Base-by-base conservation (phyloP, 2,888 invertebrate genomes). In the Eucriotettix oculatus region DNA sequence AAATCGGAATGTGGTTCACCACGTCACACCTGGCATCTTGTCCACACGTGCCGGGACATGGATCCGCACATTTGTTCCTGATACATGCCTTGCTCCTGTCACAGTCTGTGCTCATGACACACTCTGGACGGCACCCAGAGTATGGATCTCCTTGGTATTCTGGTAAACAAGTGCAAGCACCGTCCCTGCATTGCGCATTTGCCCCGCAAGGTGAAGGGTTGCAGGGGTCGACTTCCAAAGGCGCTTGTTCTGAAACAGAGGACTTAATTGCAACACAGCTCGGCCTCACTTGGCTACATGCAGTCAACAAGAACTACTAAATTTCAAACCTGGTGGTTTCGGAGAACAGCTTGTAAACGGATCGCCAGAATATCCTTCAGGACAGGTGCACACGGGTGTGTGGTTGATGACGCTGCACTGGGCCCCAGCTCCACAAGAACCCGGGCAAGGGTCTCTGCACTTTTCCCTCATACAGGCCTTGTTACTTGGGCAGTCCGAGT, bases 31-130 rank as follows among this genome's bases (percentile, higher is more conserved):
- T 70, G 1, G 90, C 87, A 68, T 83, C 82, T 63, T 76, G 74
- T n/a, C 87, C 90, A 71, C 90, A 90, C 14, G 84, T 84, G 64
- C 84, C 85, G 12, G 79, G 77, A 68, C 89, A 90, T 48, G 86
- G 85, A 73, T 87, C 79, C n/a, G 78, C 70, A 68, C 87, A 87
- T 69, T 81, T 84, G 68, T 82, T 83, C 68, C 79, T 78, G 40
- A 86, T 79, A 71, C 88, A 89, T 55, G 87, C 82, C 70, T 78
- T 82, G 69, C 86, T 76, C 69, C 78, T 76, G 0, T 82, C 71
- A 68, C 88, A 89, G 69, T 89, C 88, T 9, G 79, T 79, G 69
- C 86, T 87, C 2, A 83, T 74, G 11, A 84, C 79, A 69, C 88
- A 88, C 75, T 88, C 87, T 0, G 87, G 87, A 61, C 85, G 58